These are phyloP conservation scores for Sebastes itinus DNA, from an alignment of 2,797 vertebrate species.

Conservation along the genomic window DNA sequence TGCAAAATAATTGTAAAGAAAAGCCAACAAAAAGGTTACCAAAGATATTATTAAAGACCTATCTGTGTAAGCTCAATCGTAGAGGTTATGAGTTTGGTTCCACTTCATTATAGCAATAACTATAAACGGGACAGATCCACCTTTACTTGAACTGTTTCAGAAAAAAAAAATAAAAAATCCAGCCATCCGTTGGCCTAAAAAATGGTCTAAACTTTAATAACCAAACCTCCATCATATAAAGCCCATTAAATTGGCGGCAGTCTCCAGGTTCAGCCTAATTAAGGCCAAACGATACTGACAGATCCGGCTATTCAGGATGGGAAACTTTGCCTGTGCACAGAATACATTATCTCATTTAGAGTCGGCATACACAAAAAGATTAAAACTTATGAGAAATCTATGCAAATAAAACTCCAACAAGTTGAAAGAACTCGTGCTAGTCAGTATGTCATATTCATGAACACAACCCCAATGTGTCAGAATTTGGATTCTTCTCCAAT, in stretches of 20 bases:
- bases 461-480: conserved; percentile 78
- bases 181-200: neutral
- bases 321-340: neutral
- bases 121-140: neutral
- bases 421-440: conserved; percentile 30
- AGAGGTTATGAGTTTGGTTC: neutral
- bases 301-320: neutral
- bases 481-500: conserved; percentile 59
- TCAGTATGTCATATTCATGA: conserved; percentile 61
- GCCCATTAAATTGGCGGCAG: neutral
- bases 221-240: neutral
- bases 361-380: conserved; percentile 29
- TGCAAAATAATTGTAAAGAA: neutral
- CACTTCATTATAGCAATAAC: neutral
- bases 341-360: neutral
- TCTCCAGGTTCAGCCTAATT: conserved; percentile 34
- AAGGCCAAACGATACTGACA: conserved; percentile 12
- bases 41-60: neutral
- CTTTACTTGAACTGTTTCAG: neutral
- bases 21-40: neutral
- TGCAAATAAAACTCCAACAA: conserved; percentile 55
- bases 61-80: neutral
- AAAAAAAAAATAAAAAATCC: neutral
- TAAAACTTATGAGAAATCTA: conserved; percentile 42
- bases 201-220: neutral